Base-by-base conservation (phyloP, 2,888 invertebrate genomes). In the Agrotis ipsilon region DNA sequence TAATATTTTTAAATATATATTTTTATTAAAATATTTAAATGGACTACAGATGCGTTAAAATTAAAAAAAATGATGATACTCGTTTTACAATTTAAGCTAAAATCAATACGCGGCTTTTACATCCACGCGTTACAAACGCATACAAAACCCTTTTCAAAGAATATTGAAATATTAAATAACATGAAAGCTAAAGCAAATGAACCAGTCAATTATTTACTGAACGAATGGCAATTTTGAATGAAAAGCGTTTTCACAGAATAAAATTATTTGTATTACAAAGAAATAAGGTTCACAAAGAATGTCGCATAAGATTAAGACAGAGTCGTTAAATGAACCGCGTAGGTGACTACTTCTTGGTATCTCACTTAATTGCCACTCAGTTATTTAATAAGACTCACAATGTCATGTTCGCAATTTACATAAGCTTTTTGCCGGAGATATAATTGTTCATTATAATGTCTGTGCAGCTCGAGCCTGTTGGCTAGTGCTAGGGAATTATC, bases 391-490 rank as follows among this genome's bases (percentile, higher is more conserved):
- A 87, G 89, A 86, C 80, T 80, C 85, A 89, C 88, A 87, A 86
- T 88, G 90, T 89, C 88, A 86, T 90, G 86, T 63, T 86, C 78
- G 88, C 84, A 89, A 91, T 92, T 92, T 93, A 91, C 90, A 91
- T 91, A 89, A 87, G 88, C 89, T 92, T 92, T 93, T 93, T 92
- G 89, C 88, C 71, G 73, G 82, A 80, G 86, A 83, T 87, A 89
- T 92, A 91, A 92, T 92, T 91, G 91, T 91, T 88, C 88, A 89
- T 90, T 89, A 90, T 90, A 89, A 89, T 91, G 91, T 80, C 81
- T 84, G 86, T 83, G 76, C 75, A 83, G 77, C 78, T 76, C 78
- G 72, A 88, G 86, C 80, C 83, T 80, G 88, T 88, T 87, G 84
- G 82, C 83, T 77, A 87, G 85, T 87, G 83, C 87, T 82, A 80